phyloP scores from a whole-genome alignment of 2,797 vertebrate species.

The Peromyscus aztecus region DNA sequence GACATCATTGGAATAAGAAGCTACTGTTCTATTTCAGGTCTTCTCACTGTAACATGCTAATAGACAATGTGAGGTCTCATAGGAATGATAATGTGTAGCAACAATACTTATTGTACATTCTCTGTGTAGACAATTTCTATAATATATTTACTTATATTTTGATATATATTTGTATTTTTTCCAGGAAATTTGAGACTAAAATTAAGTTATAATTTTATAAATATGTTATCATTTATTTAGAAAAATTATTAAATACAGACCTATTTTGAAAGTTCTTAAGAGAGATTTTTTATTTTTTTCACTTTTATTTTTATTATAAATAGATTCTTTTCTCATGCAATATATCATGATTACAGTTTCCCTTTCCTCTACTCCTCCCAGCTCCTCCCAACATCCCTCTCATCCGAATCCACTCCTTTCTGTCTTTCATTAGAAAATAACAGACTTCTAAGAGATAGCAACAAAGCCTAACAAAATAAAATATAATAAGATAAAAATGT shows the following conservation, averaged over 20 bases:
- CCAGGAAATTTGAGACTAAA: background rate
- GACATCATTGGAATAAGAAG: background rate
- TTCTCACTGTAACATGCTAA: background rate
- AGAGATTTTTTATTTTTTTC: background rate
- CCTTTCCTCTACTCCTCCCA: background rate
- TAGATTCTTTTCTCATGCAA: background rate
- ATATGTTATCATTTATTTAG: background rate
- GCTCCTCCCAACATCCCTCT: background rate
- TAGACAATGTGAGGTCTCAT: background rate
- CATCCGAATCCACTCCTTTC: background rate
- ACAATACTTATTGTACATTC: background rate
- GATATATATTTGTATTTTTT: background rate
- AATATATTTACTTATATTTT: background rate
- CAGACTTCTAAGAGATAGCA: background rate
- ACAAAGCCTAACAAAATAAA: background rate
- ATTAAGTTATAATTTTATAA: background rate
- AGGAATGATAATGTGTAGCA: background rate
- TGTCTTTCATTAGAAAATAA: background rate
- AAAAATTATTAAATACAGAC: background rate
- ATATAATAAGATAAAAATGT: background rate
- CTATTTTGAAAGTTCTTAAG: background rate
- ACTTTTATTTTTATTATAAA: background rate
- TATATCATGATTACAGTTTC: background rate
- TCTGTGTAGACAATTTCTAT: background rate
- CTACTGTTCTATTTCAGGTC: background rate